phyloP scores from a whole-genome alignment of 2,113 vertebrate species.

The Trichomycterus rosablanca region DNA sequence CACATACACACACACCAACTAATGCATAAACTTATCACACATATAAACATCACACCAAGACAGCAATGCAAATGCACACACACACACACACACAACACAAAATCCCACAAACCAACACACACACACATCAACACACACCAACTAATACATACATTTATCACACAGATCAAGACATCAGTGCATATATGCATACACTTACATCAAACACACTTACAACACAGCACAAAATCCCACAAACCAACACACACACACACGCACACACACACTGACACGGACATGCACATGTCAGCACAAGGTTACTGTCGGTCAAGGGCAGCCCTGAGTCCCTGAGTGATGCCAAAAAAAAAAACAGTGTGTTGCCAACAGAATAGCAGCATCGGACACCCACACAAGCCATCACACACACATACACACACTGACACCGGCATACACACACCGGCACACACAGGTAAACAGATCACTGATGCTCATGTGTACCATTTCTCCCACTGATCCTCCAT shows the following conservation, averaged over 20 bases:
- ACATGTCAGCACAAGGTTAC: neutral
- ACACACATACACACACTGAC: slow-evolving; percentile 25
- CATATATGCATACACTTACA: no score
- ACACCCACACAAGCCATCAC: slow-evolving; percentile 52
- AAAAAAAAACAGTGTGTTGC: slow-evolving; percentile 1
- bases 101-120: neutral
- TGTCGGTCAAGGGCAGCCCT: slow-evolving; percentile 44
- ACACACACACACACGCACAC: slow-evolving; percentile 15
- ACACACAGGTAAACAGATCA: slow-evolving; percentile 41
- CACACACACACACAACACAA: slow-evolving; percentile 27
- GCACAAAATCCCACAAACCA: no score
- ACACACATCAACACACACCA: slow-evolving; percentile 7
- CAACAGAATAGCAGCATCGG: neutral
- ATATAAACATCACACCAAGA: neutral
- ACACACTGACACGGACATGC: slow-evolving; percentile 1
- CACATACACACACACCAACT: neutral
- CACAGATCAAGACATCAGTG: neutral
- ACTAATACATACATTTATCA: neutral
- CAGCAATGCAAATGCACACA: slow-evolving; percentile 6
- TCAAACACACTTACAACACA: no score
- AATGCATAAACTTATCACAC: neutral
- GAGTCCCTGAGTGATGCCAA: slow-evolving; percentile 8
- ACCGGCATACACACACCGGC: slow-evolving; percentile 52
- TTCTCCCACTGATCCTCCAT: slow-evolving; percentile 98
- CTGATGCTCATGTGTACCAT: slow-evolving; percentile 77